These are phyloP conservation scores for Dorcus hopei DNA, from an alignment of 2,888 invertebrate genomes.

Conservation along the genomic window DNA sequence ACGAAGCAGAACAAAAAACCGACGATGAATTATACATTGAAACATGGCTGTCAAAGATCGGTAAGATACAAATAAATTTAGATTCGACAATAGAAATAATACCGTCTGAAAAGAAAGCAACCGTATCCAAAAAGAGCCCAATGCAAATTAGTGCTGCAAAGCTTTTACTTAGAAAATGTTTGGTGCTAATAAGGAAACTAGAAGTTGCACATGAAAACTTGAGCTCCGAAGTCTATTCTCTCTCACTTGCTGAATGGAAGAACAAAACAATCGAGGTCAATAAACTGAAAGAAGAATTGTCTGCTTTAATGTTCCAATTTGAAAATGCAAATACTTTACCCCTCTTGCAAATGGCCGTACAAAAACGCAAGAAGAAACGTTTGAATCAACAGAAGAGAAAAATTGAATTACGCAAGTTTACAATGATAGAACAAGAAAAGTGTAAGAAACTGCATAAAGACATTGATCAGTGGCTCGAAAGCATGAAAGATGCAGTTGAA, in stretches of 20 bases:
- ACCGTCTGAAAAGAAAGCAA: slow-evolving; percentile 7
- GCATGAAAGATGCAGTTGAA: slow-evolving; percentile 61
- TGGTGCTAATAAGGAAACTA: slow-evolving; percentile 43
- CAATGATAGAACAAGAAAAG: slow-evolving; percentile 43
- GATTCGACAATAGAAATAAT: slow-evolving; percentile 29
- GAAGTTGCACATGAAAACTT: slow-evolving; percentile 49
- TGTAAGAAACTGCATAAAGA: slow-evolving; percentile 54
- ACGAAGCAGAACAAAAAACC: slow-evolving; percentile 27
- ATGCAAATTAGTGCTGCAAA: slow-evolving; percentile 46
- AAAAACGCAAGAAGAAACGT: slow-evolving; percentile 51
- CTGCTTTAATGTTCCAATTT: slow-evolving; percentile 43
- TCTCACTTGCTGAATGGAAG: slow-evolving; percentile 58
- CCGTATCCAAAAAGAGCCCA: slow-evolving; percentile 11
- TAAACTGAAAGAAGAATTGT: slow-evolving; percentile 51
- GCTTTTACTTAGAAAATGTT: slow-evolving; percentile 36
- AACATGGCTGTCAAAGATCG: slow-evolving; percentile 43
- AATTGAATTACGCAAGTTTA: slow-evolving; percentile 48
- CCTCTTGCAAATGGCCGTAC: slow-evolving; percentile 48
- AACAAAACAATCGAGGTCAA: slow-evolving; percentile 52
- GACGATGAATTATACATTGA: slow-evolving; percentile 46
- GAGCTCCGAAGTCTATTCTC: slow-evolving; percentile 46
- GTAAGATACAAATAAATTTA: slow-evolving; percentile 39
- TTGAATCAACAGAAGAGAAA: slow-evolving; percentile 52
- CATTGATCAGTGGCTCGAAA: slow-evolving; percentile 66
- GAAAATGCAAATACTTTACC: slow-evolving; percentile 50